These are phyloP conservation scores for Pogonocherus hispidulus DNA, from an alignment of 2,888 invertebrate genomes.

Conservation along the genomic window DNA sequence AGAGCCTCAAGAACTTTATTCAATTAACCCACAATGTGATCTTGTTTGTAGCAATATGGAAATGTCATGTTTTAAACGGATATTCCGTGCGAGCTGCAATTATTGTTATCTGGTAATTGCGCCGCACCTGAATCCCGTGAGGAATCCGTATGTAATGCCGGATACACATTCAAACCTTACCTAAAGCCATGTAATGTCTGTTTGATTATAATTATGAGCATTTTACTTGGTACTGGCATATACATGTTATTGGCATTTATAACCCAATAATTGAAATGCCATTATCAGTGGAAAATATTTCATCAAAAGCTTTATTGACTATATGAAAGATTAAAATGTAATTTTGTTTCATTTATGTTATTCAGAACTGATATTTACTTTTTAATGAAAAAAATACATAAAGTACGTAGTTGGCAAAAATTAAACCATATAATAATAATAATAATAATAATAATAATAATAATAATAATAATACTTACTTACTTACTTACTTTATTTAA, in stretches of 20 bases:
- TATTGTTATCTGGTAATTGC: constrained; percentile 46
- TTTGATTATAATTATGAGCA: neutral
- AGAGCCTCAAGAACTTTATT: neutral
- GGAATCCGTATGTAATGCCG: constrained; percentile 17
- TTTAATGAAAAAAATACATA: too few species aligned
- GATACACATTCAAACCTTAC: neutral
- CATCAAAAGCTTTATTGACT: too few species aligned
- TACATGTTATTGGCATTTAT: neutral
- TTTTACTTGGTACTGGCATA: neutral
- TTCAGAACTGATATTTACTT: too few species aligned
- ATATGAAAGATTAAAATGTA: too few species aligned
- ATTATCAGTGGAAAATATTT: neutral
- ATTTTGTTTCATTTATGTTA: too few species aligned
- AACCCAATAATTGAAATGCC: neutral
- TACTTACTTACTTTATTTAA: too few species aligned
- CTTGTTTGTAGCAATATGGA: constrained; percentile 4
- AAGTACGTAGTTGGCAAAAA: too few species aligned
- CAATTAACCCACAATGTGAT: neutral
- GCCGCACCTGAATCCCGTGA: constrained; percentile 42
- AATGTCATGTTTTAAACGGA: constrained; percentile 1
- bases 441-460: too few species aligned
- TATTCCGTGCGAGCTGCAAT: constrained; percentile 38
- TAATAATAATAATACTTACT: too few species aligned
- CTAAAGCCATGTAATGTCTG: constrained; percentile 14
- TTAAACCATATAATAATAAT: too few species aligned